Evolutionary conservation across 2,888 invertebrate genomes (phyloP), one percentile per base, ranked within the genome.

Genomic region (Ennomos quercinarius): DNA sequence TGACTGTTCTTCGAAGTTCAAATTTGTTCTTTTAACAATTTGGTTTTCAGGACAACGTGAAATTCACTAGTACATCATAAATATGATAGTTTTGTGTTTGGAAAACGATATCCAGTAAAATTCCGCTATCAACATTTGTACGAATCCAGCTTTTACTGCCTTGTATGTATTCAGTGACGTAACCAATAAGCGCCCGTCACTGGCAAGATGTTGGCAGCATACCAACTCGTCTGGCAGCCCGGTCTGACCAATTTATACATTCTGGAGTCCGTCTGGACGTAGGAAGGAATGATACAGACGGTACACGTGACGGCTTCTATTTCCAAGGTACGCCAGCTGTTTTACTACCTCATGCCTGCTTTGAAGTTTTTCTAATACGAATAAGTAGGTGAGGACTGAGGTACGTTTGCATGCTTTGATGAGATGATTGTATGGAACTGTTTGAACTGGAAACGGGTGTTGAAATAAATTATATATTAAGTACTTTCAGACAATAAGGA

Each of bases 171-270:
- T 39, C 11, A 8, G 57, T 74, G 74, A 77, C 72, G 74, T 77
- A 72, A 74, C 66, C 71, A 59, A 60, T 66, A 62, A 64, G 41
- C 47, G 35, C 47, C 47, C 57, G 57, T 45, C 57, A 43, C 40
- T 17, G 27, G 27, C 27, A 40, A 47, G 40, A 48, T 9, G 45
- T 81, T 84, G 85, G 85, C 84, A 77, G 54, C 50, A 65, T 64
- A 77, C 83, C 85, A 85, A 84, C 62, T 68, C 69, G 73, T 72
- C 75, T 75, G 73, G 71, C 72, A 42, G 72, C 63, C 61, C 61
- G 68, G 49, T 50, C 59, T 59, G 71, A 74, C 76, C 73, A 74
- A 78, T 76, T 77, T 74, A 64, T 74, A 72, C 66, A 64, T 69
- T 75, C 76, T 80, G 80, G 77, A 80, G 71, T 73, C 61, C 64